Evolutionary conservation across 2,888 invertebrate species (phyloP), one percentile per base, ranked within the genome.

Genomic region (Aromia moschata): DNA sequence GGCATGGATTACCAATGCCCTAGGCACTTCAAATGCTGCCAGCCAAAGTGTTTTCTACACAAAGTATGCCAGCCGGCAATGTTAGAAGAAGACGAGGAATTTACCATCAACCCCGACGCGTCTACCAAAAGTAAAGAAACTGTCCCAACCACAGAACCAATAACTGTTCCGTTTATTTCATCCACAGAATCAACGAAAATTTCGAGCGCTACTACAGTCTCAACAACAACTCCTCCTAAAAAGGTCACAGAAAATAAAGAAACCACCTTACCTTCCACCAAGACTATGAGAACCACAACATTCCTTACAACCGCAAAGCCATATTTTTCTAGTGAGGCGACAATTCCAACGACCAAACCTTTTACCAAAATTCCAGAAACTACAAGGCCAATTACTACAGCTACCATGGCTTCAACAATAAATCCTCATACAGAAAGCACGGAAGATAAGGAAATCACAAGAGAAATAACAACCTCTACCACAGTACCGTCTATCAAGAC

Each of bases 1-100:
- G 43, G 37, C 3, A 16, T 30, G 11, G 69, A 69, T 44, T 57
- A 57, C 30, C 67, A 67, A 36, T 69, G 69, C 45, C 55, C 53
- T 9, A 62, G 52, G 31, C 41, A 15, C 44, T 62, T 55, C 16
- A 69, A 62, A 56, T 69, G 69, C 56, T 69, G 69, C 41, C 17
- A 52, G 12, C 44, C 45, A 40, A 41, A 37, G 17, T 69, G 69
- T 40, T 65, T 61, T 15, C 11, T 40, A 40, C 65, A 65, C 40
- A 63, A 56, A 53, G 44, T 65, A 18, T 65, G 65, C 18, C 62
- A 65, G 43, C 53, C 54, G 17, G 46, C 51, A 15, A 33, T 10
- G 11, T 20, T 38, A 33, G 20, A 53, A 1, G 40, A 45, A n/a
- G 33, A 33, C n/a, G 11, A 33, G n/a, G 43, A 54, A n/a, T 25